Conservation (phyloP, 2,113 vertebrate species). For the Burhinus bistriatus region DNA sequence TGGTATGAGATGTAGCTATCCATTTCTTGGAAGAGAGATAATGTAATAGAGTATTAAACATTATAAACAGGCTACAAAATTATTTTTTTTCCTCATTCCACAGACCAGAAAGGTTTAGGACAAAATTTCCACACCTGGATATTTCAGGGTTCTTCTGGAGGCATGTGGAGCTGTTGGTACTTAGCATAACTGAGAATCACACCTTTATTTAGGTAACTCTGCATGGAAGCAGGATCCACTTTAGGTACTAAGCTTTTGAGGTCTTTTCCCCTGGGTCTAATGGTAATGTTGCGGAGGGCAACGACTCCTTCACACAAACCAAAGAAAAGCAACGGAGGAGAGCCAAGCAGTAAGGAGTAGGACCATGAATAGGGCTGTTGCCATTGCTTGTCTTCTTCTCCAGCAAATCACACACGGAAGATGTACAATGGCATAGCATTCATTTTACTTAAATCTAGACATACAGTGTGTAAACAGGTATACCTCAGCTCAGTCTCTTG, state of each 20-base stretch:
- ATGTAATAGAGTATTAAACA: neutral
- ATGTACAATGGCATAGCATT: neutral
- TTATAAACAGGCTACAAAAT: neutral
- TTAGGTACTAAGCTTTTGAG: neutral
- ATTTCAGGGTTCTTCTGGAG: neutral
- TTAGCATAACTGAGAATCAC: neutral
- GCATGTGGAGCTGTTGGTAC: neutral
- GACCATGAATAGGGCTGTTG: neutral
- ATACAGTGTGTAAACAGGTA: neutral
- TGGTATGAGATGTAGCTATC: neutral
- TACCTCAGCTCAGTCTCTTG: neutral
- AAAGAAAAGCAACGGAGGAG: neutral
- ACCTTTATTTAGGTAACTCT: neutral
- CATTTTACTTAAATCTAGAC: neutral
- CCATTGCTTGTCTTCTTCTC: neutral
- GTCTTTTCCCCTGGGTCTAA: neutral
- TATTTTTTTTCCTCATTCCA: neutral
- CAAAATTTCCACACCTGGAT: neutral
- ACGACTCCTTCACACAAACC: neutral
- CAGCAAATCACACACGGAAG: neutral
- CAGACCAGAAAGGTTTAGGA: neutral
- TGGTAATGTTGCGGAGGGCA: neutral
- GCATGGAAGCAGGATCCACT: neutral
- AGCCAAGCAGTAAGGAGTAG: neutral
- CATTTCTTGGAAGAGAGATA: neutral